These are phyloP conservation scores for Scaptomyza polygonia DNA, from an alignment of 2,888 invertebrate genomes.

Conservation along the genomic window DNA sequence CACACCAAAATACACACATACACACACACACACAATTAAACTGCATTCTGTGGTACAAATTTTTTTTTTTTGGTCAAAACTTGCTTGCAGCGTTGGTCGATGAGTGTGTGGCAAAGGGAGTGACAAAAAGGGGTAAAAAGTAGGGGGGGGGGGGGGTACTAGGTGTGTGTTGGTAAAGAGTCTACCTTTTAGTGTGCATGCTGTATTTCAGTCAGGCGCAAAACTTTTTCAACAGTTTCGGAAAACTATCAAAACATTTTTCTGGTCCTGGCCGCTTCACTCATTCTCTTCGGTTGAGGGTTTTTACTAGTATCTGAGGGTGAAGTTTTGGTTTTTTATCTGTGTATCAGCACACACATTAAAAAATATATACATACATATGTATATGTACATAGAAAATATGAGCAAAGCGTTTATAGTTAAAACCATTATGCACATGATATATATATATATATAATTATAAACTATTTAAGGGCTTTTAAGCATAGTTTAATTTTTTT, in stretches of 20 bases:
- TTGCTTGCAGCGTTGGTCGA: constrained; percentile 9
- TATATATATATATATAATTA: constrained; percentile 29
- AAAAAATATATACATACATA: not conserved
- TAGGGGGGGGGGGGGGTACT: not conserved
- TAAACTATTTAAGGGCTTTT: constrained; percentile 18
- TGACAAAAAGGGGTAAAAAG: not conserved
- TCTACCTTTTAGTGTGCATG: constrained; percentile 22
- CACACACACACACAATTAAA: constrained; percentile 56
- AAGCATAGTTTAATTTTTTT: not conserved
- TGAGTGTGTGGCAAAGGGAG: not conserved
- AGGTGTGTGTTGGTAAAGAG: not conserved
- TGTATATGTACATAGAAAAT: not conserved
- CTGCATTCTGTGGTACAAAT: constrained; percentile 51
- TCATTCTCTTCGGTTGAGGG: not conserved
- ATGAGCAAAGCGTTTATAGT: constrained; percentile 8
- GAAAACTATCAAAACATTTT: constrained; percentile 35
- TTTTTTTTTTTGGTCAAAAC: constrained; percentile 32
- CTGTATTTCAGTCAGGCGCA: constrained; percentile 28
- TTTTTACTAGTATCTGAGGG: constrained; percentile 6
- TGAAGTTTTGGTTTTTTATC: not conserved
- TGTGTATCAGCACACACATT: constrained; percentile 2
- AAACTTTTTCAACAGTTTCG: constrained; percentile 38
- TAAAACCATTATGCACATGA: constrained; percentile 19
- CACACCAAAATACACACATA: constrained; percentile 2
- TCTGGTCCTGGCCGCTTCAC: constrained; percentile 1